Evolutionary conservation across 1,140 invertebrate species (phyloP).

Genomic region (Drosophila azteca): DNA sequence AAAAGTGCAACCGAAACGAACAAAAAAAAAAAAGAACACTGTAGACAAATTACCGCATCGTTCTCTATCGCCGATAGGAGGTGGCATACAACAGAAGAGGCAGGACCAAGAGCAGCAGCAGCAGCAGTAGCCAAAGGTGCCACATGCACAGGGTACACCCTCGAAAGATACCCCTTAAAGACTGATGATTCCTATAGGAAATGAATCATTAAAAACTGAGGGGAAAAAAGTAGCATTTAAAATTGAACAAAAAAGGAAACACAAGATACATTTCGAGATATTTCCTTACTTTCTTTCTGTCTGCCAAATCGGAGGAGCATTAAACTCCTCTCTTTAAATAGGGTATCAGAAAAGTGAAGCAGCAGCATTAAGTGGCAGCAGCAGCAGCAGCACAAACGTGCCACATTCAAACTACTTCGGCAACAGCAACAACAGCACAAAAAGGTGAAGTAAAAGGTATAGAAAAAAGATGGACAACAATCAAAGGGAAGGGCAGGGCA

Average conservation of each 20-base stretch:
- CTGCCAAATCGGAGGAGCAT: too few species aligned
- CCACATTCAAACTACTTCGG: constrained; percentile 77
- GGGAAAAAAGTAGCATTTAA: neutral
- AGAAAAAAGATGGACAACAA: constrained; percentile 16
- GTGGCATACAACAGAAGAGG: constrained; percentile 12
- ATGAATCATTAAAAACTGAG: too few species aligned
- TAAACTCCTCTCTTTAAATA: too few species aligned
- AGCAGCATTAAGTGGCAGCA: constrained; percentile 1
- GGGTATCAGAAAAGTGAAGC: constrained; percentile 1
- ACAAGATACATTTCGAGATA: constrained; percentile 1
- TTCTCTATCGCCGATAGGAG: constrained; percentile 14
- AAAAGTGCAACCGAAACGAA: constrained; percentile 28
- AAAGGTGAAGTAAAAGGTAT: neutral
- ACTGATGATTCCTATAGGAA: too few species aligned
- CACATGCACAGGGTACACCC: too few species aligned
- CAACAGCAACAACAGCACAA: constrained; percentile 2
- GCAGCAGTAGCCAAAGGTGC: too few species aligned
- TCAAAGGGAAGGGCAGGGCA: constrained; percentile 27
- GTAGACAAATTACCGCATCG: constrained; percentile 69
- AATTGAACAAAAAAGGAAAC: constrained; percentile 8
- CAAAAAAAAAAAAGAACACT: constrained; percentile 40
- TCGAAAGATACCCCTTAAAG: too few species aligned
- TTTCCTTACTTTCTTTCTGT: too few species aligned
- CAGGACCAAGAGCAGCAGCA: too few species aligned
- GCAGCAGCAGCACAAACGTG: constrained; percentile 52